phyloP scores from a whole-genome alignment of 1,140 invertebrate species.

The Spodoptera frugiperda region DNA sequence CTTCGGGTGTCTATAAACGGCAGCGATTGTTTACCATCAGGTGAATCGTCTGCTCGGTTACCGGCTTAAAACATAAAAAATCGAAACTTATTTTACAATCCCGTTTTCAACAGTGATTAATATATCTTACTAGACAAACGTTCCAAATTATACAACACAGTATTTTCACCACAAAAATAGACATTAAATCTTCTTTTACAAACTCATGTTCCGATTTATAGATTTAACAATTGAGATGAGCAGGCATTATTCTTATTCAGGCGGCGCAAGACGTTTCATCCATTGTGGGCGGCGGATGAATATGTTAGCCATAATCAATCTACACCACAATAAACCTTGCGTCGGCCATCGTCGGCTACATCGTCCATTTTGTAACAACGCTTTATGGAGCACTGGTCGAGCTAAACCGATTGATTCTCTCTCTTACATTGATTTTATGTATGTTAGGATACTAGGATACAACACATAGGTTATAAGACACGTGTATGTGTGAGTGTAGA shows the following conservation, averaged over 20 bases:
- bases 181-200: not conserved
- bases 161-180: no score
- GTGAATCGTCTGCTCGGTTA: no score
- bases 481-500: no score
- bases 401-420: constrained; percentile 20
- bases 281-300: not conserved
- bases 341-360: not conserved
- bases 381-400: not conserved
- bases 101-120: no score
- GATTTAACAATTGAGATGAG: not conserved
- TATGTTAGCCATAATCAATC: constrained; percentile 18
- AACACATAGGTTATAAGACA: no score
- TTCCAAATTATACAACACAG: no score
- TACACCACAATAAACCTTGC: not conserved
- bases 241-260: constrained; percentile 1
- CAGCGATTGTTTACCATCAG: no score
- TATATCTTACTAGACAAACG: no score
- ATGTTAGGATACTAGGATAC: no score
- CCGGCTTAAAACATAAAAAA: no score
- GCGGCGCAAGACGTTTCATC: not conserved
- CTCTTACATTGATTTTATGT: constrained; percentile 11
- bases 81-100: no score
- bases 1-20: no score
- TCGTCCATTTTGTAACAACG: constrained; percentile 10
- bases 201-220: not conserved